Evolutionary conservation across 2,113 vertebrate species (phyloP).

Genomic region (Microcebus jonahi): DNA sequence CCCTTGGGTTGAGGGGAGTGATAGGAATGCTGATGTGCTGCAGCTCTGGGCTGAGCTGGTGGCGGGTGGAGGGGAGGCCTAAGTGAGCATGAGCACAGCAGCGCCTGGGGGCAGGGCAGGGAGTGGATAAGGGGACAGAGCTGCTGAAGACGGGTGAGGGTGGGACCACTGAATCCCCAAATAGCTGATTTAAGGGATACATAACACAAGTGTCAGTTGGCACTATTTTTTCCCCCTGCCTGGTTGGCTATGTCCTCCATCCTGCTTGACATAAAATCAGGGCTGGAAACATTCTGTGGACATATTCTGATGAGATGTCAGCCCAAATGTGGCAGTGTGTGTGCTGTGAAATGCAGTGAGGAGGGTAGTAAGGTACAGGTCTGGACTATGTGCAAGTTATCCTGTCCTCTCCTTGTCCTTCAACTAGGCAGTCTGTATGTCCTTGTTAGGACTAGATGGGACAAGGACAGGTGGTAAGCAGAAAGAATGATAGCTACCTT

Average conservation of each 20-base stretch:
- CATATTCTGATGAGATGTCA: not conserved
- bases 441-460: not conserved
- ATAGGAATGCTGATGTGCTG: slow-evolving; percentile 67
- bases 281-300: slow-evolving; percentile 8
- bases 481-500: not conserved
- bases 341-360: not conserved
- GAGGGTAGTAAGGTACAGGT: not conserved
- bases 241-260: not conserved
- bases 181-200: slow-evolving; percentile 47
- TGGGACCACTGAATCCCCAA: not conserved
- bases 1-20: slow-evolving; percentile 59
- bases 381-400: not conserved
- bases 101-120: not conserved
- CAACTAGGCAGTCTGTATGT: not conserved
- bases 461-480: not conserved
- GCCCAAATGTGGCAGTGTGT: not conserved
- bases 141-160: not conserved
- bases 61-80: not conserved
- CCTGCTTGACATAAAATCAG: slow-evolving; percentile 45
- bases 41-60: not conserved
- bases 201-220: slow-evolving; percentile 45
- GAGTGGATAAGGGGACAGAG: not conserved
- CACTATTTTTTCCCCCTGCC: not conserved
- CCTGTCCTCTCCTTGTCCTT: not conserved
- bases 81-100: not conserved